Evolutionary conservation across 2,797 vertebrate genomes (phyloP).

Genomic region (Selene dorsalis): DNA sequence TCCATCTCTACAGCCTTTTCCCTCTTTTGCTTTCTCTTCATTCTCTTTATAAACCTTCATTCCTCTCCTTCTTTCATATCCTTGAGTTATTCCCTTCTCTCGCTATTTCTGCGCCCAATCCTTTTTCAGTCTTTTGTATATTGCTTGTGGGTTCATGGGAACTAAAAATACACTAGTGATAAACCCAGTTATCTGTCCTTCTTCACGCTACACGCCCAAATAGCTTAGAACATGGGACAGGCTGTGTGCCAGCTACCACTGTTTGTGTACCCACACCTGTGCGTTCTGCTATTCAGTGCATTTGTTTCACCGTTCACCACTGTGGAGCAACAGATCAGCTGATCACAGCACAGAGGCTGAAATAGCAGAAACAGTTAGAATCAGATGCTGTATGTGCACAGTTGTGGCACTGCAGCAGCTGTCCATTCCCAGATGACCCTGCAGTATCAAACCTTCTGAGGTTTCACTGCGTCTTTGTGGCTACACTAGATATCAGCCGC

Average conservation of each 20-base stretch:
- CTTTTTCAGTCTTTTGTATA: slow-evolving; percentile 57
- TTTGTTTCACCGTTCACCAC: neutral
- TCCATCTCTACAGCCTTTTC: slow-evolving; percentile 35
- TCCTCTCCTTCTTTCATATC: slow-evolving; percentile 10
- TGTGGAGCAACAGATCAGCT: slow-evolving; percentile 4
- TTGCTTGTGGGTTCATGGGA: slow-evolving; percentile 56
- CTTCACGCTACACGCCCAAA: slow-evolving; percentile 68
- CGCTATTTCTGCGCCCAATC: slow-evolving; percentile 20
- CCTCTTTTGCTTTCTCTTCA: slow-evolving; percentile 6
- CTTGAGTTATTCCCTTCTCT: neutral
- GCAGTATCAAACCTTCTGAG: slow-evolving; percentile 24
- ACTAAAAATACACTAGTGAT: slow-evolving; percentile 73
- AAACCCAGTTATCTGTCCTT: slow-evolving; percentile 75
- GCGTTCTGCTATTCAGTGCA: slow-evolving; percentile 9
- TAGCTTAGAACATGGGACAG: slow-evolving; percentile 51
- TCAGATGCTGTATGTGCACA: neutral
- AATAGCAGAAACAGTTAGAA: neutral
- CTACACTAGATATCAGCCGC: slow-evolving; percentile 37
- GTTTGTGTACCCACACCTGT: slow-evolving; percentile 36
- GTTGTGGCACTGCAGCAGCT: slow-evolving; percentile 8
- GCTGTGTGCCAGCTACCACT: slow-evolving; percentile 54
- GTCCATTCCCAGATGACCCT: slow-evolving; percentile 23
- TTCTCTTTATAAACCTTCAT: slow-evolving; percentile 22
- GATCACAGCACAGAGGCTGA: neutral
- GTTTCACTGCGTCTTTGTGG: slow-evolving; percentile 34